Base-by-base conservation (phyloP, 1,140 invertebrate species). In the Thrips palmi region DNA sequence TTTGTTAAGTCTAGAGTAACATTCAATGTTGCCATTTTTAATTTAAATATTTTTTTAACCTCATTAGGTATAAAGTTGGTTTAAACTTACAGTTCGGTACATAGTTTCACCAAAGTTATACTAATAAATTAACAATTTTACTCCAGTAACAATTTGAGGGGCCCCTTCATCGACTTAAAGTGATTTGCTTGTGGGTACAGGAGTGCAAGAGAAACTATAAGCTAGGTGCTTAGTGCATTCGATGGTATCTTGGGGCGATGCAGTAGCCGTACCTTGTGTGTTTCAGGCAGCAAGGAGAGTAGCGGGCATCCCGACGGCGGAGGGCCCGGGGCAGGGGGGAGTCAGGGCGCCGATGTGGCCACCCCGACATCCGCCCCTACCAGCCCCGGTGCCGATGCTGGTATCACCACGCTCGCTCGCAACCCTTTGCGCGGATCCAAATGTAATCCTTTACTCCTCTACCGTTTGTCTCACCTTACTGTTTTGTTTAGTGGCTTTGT, bases 381-480 rank as follows among this genome's bases (percentile, higher is more conserved):
- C 21, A 72, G 68, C 47, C 68, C 70, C 10, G 70, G 65, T 52
- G 65, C 63, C 42, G 62, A 63, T 28, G 55, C 35, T 39, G 31
- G 28, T 33, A n/a, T 44, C 40, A 42, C 43, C 40, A 6, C 58
- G 52, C 52, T 75, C 62, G 69, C 68, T 41, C 65, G 75, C 53
- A 76, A 75, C 58, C 74, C 75, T 47, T 67, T 79, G 42, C 67
- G 77, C 62, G 75, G 77, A 70, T 79, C 77, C 47, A 79, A 79
- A 67, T 79, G 77, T 74, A 74, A 71, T 63, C 15, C 15, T 30
- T 32, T 37, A 15, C 21, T 17, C 32, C 33, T n/a, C 14, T 28
- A 20, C 33, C 24, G 3, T 41, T 39, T n/a, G 23, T 40, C 30
- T 15, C 10, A 22, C 20, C 37, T 20, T 42, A 28, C 30, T 35